These are phyloP conservation scores for Balaeniceps rex DNA, from an alignment of 2,113 vertebrate species.

Conservation along the genomic window DNA sequence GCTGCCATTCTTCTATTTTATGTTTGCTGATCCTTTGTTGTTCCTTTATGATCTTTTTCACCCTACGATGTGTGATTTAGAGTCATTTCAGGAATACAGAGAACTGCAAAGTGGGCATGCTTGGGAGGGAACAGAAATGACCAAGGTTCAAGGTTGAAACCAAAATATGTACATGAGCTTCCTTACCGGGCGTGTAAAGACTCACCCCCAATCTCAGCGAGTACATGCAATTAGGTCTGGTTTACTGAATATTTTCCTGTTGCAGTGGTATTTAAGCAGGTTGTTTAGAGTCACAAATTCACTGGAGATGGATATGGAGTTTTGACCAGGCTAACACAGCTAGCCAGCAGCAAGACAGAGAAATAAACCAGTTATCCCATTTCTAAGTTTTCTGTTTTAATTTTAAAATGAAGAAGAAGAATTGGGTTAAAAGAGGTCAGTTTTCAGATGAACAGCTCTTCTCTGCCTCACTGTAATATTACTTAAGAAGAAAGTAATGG, in stretches of 20 bases:
- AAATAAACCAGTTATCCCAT: not conserved
- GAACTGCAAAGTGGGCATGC: not conserved
- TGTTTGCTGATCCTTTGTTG: slow-evolving; percentile 68
- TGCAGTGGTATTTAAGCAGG: not conserved
- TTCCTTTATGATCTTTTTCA: slow-evolving; percentile 66
- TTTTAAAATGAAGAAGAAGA: not conserved
- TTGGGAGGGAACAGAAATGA: not conserved
- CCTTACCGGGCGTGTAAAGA: not conserved
- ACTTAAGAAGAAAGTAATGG: not conserved
- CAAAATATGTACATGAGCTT: not conserved
- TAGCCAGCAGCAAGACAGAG: not conserved
- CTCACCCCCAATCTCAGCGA: not conserved
- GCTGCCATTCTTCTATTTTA: slow-evolving; percentile 69
- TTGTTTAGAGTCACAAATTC: not conserved
- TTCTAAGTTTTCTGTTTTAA: not conserved
- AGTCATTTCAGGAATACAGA: slow-evolving; percentile 20
- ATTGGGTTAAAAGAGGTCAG: not conserved
- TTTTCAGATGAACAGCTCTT: not conserved
- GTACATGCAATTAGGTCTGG: not conserved
- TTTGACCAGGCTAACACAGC: not conserved
- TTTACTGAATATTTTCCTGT: not conserved
- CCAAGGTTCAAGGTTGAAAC: not conserved
- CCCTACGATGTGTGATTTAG: slow-evolving; percentile 60
- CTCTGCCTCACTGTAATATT: not conserved
- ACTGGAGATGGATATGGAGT: not conserved